Evolutionary conservation across 2,888 invertebrate species (phyloP), one percentile per base, ranked within the genome.

Genomic region (Pyralis farinalis): DNA sequence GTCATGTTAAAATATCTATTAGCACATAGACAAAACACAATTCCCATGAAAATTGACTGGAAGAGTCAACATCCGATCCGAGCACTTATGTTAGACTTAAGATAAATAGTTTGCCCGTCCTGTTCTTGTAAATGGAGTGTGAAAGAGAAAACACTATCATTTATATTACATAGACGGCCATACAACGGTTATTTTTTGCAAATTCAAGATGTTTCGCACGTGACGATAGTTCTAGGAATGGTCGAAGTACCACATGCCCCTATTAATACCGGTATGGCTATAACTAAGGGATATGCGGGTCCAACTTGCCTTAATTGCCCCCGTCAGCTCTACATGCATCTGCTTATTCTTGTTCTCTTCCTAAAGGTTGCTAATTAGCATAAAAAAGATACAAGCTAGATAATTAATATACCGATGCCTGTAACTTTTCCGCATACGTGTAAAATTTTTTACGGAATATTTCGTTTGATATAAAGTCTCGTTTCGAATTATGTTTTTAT

Each of bases 201-300:
- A 38, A 40, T 53, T 27, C 47, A 79, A 75, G 69, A 72, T 80
- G 76, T 55, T 50, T 41, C 55, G 63, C 83, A 82, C 71, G 73
- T 85, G 80, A 73, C 41, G 53, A 54, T 69, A 67, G 64, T 85
- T 84, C 83, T 84, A 79, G 71, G 84, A 86, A 84, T 58, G 62
- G 62, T 53, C 55, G 53, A 57, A 49, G 47, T 16, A 46, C 46
- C 82, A 79, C 69, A 82, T 79, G 85, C 63, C 70, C 58, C 52
- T 50, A 1, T 11, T n/a, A 38, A 32, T 27, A 34, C 31, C 27
- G 21, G 32, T 32, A 42, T 43, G 37, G 49, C 45, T 42, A 39
- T 47, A 35, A 40, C 32, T 7, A 38, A 49, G 49, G 51, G 42
- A 43, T 53, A 64, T 71, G 65, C 71, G 71, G 71, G 71, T 47